phyloP scores from a whole-genome alignment of 53 echinoderm and acorn worm genomes.

The Paracentrotus lividus region DNA sequence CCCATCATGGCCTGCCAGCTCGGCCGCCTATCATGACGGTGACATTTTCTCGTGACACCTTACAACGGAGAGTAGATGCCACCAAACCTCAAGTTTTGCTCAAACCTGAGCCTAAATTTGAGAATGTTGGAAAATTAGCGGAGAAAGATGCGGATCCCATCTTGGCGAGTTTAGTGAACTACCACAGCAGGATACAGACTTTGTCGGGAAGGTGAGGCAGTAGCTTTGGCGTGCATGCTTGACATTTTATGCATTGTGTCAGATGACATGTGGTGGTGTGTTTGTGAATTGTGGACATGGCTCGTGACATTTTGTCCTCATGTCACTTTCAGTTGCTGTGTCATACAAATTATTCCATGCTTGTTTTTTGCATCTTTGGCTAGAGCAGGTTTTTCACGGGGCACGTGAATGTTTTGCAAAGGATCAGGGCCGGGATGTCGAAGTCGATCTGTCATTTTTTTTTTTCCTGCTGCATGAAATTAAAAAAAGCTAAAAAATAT shows the following conservation, averaged over 20 bases:
- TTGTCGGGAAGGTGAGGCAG: conserved; percentile 50
- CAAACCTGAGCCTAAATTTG: neutral
- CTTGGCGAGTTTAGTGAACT: conserved; percentile 46
- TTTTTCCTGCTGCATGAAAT: no score
- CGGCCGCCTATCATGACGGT: neutral
- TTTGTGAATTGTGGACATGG: no score
- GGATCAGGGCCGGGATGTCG: no score
- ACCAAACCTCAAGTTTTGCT: neutral
- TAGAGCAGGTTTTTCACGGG: no score
- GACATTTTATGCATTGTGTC: no score
- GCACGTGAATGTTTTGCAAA: no score
- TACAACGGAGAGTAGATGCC: neutral
- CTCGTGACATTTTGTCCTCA: neutral
- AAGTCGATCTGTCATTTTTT: no score
- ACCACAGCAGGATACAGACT: conserved; percentile 16
- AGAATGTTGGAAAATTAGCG: neutral
- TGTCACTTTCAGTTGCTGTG: neutral
- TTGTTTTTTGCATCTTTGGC: no score
- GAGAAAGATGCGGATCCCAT: conserved; percentile 46
- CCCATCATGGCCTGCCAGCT: neutral
- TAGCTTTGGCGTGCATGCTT: neutral
- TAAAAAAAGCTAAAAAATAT: no score
- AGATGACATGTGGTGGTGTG: neutral
- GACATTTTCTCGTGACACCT: conserved; percentile 48
- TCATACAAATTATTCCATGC: no score